Evolutionary conservation across 2,888 invertebrate species (phyloP).

Genomic region (Aleiodes alternator): DNA sequence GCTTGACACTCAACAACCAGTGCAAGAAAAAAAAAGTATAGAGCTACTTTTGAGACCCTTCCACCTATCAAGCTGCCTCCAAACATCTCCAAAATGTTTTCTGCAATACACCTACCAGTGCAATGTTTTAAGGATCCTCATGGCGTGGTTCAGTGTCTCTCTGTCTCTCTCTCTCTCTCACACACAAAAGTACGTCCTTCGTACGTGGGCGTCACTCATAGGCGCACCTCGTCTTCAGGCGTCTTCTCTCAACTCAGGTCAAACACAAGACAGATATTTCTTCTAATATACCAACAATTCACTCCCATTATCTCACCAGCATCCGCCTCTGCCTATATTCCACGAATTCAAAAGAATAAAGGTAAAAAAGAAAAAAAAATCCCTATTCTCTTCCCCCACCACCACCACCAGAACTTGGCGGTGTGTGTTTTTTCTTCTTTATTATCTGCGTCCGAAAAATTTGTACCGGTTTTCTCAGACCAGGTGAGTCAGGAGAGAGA

Average conservation of each 20-base stretch:
- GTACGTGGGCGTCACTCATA: slow-evolving; percentile 54
- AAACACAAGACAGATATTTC: slow-evolving; percentile 28
- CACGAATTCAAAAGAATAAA: neutral
- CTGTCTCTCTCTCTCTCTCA: neutral
- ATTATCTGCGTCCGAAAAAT: slow-evolving; percentile 53
- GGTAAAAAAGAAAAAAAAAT: neutral
- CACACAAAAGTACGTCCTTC: slow-evolving; percentile 40
- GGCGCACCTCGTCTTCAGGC: slow-evolving; percentile 51
- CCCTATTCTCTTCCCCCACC: neutral
- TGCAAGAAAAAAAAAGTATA: no score
- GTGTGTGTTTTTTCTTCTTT: slow-evolving; percentile 7
- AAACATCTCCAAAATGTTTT: neutral
- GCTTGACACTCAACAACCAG: no score
- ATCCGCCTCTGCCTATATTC: slow-evolving; percentile 39
- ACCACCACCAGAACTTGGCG: no score
- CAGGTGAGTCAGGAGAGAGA: slow-evolving; percentile 41
- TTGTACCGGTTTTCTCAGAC: slow-evolving; percentile 66
- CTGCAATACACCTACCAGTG: slow-evolving; percentile 69
- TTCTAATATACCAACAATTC: slow-evolving; percentile 33
- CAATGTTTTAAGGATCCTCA: slow-evolving; percentile 75
- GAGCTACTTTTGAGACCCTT: no score
- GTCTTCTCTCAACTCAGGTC: slow-evolving; percentile 29
- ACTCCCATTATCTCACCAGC: slow-evolving; percentile 39
- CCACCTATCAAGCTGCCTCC: no score
- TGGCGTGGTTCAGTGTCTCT: slow-evolving; percentile 67